Percentiles rank a stretch among this genome's conserved stretches.
Conservation (phyloP, 2,888 invertebrate species). For the Tribolium freemani region DNA sequence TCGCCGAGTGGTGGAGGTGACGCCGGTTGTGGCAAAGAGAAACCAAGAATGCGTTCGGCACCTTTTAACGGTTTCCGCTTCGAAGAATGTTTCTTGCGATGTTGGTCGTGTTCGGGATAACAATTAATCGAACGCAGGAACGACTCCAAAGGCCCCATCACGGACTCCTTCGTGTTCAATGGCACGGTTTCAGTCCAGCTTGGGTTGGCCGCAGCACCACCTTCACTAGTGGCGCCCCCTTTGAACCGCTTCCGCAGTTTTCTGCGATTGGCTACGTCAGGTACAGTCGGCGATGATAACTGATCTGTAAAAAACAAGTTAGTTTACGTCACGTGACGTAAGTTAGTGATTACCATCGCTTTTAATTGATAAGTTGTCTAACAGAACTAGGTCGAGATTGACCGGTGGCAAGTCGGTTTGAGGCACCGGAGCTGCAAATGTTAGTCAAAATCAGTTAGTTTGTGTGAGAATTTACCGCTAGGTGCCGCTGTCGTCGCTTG, state of each 20-base stretch:
- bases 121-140: conserved; percentile 65
- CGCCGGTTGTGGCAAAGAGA: conserved; percentile 43
- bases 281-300: conserved; percentile 25
- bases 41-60: conserved; percentile 20
- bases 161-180: conserved; percentile 59
- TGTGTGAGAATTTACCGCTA: background rate
- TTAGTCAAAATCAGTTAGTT: background rate
- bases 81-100: conserved; percentile 48
- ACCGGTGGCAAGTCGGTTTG: conserved; percentile 58
- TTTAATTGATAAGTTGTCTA: conserved; percentile 49
- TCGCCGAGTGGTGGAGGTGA: conserved; percentile 59
- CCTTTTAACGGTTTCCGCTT: conserved; percentile 48
- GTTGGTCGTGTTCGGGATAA: conserved; percentile 64
- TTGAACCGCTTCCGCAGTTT: conserved; percentile 56
- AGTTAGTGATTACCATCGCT: conserved; percentile 43
- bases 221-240: conserved; percentile 28
- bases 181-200: conserved; percentile 61
- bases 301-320: conserved; percentile 21
- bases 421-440: conserved; percentile 13
- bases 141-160: conserved; percentile 65
- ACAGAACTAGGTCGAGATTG: conserved; percentile 55
- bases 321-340: no score
- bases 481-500: conserved; percentile 1
- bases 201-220: conserved; percentile 40
- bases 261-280: conserved; percentile 32